Evolutionary conservation across 2,888 invertebrate species (phyloP), one percentile per base, ranked within the genome.

Genomic region (Miltochrista miniata): DNA sequence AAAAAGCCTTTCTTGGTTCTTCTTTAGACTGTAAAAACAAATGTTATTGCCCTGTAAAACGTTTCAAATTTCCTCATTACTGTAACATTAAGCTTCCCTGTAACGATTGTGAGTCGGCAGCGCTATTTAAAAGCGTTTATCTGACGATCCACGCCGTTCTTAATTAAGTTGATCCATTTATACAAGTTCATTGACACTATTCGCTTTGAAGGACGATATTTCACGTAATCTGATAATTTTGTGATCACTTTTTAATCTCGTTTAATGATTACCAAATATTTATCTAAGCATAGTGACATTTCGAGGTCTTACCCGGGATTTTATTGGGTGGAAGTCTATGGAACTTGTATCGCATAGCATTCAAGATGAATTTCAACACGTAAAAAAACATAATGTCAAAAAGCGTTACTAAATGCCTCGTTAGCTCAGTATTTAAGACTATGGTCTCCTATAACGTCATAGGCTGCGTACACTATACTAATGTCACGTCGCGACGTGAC

Each of bases 101-200:
- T 45, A 34, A 50, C 38, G 33, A 30, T 40, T 29, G 34, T 40
- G 18, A 24, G 18, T 50, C 44, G 46, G 46, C 44, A 37, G 36
- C 34, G 48, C 47, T 37, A 42, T 39, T 49, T 50, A 40, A 45
- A 49, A 40, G 24, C 47, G 45, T 50, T 56, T 50, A 50, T 45
- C 52, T 45, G 52, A 1, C 44, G 46, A 52, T 44, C 47, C 56
- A 36, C 40, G 33, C 40, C 31, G 30, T 41, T 38, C 47, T 47
- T 50, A 56, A 56, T 53, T 53, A 56, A 53, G 47, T 36, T 48
- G 13, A 24, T 34, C n/a, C 13, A 37, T 46, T 52, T 49, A 50
- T 49, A 50, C 41, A 40, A 47, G 18, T 52, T 61, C 63, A 63
- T 61, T 39, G 59, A 36, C 46, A 50, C n/a, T 38, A 45, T 46